These are phyloP conservation scores for Drosophila rellima DNA, from an alignment of 2,888 invertebrate species.

Conservation along the genomic window DNA sequence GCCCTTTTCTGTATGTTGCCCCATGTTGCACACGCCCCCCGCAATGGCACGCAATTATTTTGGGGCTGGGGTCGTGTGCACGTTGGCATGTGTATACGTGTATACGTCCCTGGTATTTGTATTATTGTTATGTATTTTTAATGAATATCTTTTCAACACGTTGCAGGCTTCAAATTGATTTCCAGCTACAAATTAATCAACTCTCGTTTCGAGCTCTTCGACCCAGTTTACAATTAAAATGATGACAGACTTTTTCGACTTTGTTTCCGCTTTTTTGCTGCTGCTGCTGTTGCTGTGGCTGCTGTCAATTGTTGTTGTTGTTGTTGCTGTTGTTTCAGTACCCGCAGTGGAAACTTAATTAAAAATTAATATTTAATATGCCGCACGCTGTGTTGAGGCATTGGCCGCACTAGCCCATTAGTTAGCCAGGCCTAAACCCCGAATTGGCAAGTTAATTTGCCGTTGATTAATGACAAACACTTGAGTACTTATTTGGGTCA, in stretches of 20 bases:
- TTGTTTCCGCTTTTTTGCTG: slow-evolving; percentile 44
- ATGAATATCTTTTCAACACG: slow-evolving; percentile 68
- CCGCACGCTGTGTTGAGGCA: slow-evolving; percentile 29
- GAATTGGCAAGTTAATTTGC: slow-evolving; percentile 36
- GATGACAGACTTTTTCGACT: slow-evolving; percentile 54
- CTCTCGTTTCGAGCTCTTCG: slow-evolving; percentile 41
- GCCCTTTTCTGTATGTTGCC: slow-evolving; percentile 55
- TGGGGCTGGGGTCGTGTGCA: slow-evolving; percentile 7
- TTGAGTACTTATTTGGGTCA: slow-evolving; percentile 55
- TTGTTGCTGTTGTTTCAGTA: slow-evolving; percentile 1
- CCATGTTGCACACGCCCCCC: slow-evolving; percentile 39
- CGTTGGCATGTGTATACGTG: neutral
- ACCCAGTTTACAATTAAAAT: slow-evolving; percentile 72
- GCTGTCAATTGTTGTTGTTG: neutral
- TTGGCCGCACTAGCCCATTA: slow-evolving; percentile 33
- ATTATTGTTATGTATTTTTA: slow-evolving; percentile 63
- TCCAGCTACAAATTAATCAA: slow-evolving; percentile 52
- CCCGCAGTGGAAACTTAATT: slow-evolving; percentile 56
- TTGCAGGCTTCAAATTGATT: slow-evolving; percentile 43
- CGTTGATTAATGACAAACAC: slow-evolving; percentile 48
- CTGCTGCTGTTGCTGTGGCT: slow-evolving; percentile 12
- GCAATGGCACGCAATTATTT: slow-evolving; percentile 37
- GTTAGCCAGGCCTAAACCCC: slow-evolving; percentile 51
- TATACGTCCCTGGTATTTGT: slow-evolving; percentile 10
- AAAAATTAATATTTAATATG: slow-evolving; percentile 72